These are phyloP conservation scores for Mycogona germanica DNA, from an alignment of 2,888 invertebrate genomes.

Conservation along the genomic window DNA sequence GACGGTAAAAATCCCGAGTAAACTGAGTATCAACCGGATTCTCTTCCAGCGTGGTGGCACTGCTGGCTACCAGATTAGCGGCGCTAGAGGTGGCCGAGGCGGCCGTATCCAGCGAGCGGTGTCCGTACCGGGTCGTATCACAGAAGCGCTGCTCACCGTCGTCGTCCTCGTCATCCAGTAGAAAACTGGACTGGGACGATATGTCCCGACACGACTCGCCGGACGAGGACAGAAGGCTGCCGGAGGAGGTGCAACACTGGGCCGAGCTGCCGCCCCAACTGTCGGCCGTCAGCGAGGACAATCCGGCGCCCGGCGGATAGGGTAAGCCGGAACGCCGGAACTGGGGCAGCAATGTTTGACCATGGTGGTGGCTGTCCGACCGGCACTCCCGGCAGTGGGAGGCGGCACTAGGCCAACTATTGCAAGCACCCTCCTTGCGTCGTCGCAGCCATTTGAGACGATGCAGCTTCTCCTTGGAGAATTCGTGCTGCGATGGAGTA, in stretches of 20 bases:
- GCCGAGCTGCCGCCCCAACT: neutral
- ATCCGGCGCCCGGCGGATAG: neutral
- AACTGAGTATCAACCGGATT: constrained; percentile 41
- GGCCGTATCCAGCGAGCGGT: neutral
- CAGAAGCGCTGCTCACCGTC: neutral
- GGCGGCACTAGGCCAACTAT: constrained; percentile 13
- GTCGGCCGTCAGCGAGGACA: neutral
- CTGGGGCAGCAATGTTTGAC: too few species aligned
- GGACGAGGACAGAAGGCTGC: too few species aligned
- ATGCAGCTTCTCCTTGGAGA: neutral
- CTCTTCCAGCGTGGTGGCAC: constrained; percentile 7
- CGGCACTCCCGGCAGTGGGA: constrained; percentile 1
- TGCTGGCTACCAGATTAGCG: neutral
- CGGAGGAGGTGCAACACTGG: neutral
- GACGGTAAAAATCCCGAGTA: constrained; percentile 63
- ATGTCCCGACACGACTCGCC: neutral
- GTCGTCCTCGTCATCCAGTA: neutral
- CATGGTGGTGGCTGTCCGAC: too few species aligned
- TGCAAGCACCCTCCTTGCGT: constrained; percentile 14
- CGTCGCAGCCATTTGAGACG: neutral
- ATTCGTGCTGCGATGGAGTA: neutral
- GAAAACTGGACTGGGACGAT: neutral
- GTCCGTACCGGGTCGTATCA: neutral
- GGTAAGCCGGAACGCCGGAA: too few species aligned
- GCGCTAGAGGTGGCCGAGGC: neutral